phyloP scores from a whole-genome alignment of 2,888 invertebrate genomes.

The Anorthoa munda region DNA sequence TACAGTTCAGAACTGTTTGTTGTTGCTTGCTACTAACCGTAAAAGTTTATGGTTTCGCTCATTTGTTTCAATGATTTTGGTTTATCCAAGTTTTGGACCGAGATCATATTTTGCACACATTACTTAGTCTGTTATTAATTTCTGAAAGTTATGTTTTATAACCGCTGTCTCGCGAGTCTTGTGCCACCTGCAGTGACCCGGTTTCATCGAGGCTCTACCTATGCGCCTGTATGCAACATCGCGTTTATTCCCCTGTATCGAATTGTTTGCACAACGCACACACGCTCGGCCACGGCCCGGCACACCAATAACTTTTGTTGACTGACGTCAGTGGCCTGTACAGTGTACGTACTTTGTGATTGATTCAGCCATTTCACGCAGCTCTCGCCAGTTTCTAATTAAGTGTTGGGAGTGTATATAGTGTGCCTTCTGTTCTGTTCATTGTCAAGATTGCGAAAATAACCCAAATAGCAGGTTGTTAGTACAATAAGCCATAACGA shows the following conservation, averaged over 20 bases:
- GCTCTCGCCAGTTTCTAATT: neutral
- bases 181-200: constrained; percentile 67
- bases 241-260: constrained; percentile 63
- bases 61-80: constrained; percentile 1
- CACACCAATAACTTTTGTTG: constrained; percentile 39
- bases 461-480: neutral
- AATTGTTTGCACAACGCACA: constrained; percentile 63
- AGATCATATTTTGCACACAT: constrained; percentile 3
- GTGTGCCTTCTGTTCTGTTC: neutral
- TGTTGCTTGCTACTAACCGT: constrained; percentile 4
- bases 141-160: constrained; percentile 1
- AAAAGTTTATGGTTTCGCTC: neutral
- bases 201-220: constrained; percentile 62
- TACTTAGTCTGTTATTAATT: constrained; percentile 2
- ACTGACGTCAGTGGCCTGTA: constrained; percentile 45
- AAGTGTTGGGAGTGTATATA: neutral
- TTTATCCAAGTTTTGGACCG: neutral
- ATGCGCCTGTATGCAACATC: constrained; percentile 61
- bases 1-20: neutral
- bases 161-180: constrained; percentile 54
- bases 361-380: constrained; percentile 2
- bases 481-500: neutral
- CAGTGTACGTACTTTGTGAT: constrained; percentile 14
- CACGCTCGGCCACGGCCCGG: constrained; percentile 23
- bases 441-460: neutral